Conservation (phyloP, 2,797 vertebrate species). For the Ciconia nigra region DNA sequence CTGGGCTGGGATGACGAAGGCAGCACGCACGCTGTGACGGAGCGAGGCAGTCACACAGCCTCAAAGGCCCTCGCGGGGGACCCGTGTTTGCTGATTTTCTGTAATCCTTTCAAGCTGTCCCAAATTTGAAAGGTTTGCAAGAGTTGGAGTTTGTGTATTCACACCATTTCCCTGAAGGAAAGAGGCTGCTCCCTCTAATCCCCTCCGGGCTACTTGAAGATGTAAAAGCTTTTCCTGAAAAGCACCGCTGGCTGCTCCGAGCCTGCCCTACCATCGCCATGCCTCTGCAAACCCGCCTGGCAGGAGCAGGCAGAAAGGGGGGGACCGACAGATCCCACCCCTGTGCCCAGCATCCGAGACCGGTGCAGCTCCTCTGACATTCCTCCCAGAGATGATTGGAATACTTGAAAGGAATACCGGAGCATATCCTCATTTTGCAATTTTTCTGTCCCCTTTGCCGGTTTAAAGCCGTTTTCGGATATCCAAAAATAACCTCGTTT, state of each 20-base stretch:
- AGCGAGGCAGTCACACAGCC: neutral
- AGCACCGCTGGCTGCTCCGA: neutral
- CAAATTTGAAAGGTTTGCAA: neutral
- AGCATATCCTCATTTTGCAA: neutral
- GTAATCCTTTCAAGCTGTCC: neutral
- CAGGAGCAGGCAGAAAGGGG: neutral
- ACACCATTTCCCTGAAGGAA: neutral
- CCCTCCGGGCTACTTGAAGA: neutral
- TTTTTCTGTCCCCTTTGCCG: neutral
- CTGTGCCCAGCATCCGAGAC: neutral
- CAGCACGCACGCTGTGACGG: accelerated
- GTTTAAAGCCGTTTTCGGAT: neutral
- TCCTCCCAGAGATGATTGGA: neutral
- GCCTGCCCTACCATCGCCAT: neutral
- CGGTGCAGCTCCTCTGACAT: neutral
- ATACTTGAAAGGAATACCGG: neutral
- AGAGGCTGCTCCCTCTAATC: neutral
- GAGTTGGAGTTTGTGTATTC: neutral
- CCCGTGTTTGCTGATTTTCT: accelerated
- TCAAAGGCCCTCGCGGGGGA: neutral
- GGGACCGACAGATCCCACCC: accelerated
- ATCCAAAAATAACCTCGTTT: neutral
- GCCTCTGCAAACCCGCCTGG: neutral
- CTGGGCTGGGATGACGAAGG: neutral
- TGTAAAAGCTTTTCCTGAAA: neutral